Evolutionary conservation across 2,113 vertebrate genomes (phyloP), one percentile per base, ranked within the genome.

Genomic region (Pterophyllum scalare): DNA sequence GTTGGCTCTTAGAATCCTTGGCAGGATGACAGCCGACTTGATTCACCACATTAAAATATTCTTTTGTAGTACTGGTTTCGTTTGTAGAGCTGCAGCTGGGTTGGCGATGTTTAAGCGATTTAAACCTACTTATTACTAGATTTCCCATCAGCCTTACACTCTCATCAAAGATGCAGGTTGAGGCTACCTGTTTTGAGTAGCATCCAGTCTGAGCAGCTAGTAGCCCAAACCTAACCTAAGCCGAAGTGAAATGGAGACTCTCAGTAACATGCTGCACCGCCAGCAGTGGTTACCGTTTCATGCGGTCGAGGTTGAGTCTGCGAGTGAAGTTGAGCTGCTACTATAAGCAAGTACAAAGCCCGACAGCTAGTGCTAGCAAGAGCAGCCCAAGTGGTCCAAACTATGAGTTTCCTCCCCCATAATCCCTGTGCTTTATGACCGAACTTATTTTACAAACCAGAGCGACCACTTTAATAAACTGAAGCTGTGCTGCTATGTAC

Each of bases 1-100:
- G 14, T 10, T 72, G 35, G 35, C n/a, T 67, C 49, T 70, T 40
- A 28, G 62, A 43, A 2, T 67, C 52, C 13, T 33, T 33, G 33
- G 33, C 7, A 80, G 61, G 40, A 80, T 5, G 20, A n/a, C 84
- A 80, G n/a, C 86, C 80, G 11, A 81, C 54, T 78, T 84, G 81
- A 26, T 89, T 84, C 7, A 86, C 74, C 17, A 89, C 13, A 22
- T 75, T 57, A 65, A 87, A 46, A 38, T 56, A 7, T 28, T 79
- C 52, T 19, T 72, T 84, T n/a, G 56, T 87, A 89, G 59, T 67
- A 89, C 38, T 65, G 24, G 6, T 61, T 87, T 3, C 26, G 7
- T 74, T 84, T 64, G 61, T 2, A 64, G n/a, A 40, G 61, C 33
- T 64, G 20, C 43, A 15, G 62, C 40, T 7, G 9, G 20, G n/a